phyloP scores from a whole-genome alignment of 2,888 invertebrate genomes.

The Pammene aurita region DNA sequence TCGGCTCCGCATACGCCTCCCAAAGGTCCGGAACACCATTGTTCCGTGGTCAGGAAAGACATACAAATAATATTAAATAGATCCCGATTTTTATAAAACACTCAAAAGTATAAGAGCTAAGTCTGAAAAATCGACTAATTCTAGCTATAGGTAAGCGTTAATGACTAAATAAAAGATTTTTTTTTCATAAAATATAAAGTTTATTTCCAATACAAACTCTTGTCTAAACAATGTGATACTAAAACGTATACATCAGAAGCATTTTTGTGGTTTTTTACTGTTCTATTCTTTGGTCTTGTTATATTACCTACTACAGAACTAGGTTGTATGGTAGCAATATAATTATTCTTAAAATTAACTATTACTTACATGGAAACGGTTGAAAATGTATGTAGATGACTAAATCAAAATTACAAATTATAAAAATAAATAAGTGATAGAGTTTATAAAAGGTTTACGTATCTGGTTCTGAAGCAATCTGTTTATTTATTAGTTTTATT shows the following conservation, averaged over 20 bases:
- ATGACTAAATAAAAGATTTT: background rate
- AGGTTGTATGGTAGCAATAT: background rate
- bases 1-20: too few species aligned
- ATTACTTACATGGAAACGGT: background rate
- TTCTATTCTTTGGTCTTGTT: conserved; percentile 41
- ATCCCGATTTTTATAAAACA: too few species aligned
- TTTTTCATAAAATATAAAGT: conserved; percentile 47
- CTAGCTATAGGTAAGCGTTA: background rate
- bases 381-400: background rate
- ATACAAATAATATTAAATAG: too few species aligned
- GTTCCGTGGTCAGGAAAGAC: too few species aligned
- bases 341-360: background rate
- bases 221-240: conserved; percentile 66
- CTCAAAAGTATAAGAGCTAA: too few species aligned
- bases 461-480: too few species aligned
- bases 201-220: conserved; percentile 43
- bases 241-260: conserved; percentile 74
- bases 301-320: conserved; percentile 1
- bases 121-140: too few species aligned
- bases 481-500: too few species aligned
- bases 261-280: conserved; percentile 1
- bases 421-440: background rate
- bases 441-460: too few species aligned
- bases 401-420: background rate
- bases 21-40: too few species aligned